phyloP scores from a whole-genome alignment of 30 jellyfish, hydroid and myxozoan genomes.

The Aurelia sp. region DNA sequence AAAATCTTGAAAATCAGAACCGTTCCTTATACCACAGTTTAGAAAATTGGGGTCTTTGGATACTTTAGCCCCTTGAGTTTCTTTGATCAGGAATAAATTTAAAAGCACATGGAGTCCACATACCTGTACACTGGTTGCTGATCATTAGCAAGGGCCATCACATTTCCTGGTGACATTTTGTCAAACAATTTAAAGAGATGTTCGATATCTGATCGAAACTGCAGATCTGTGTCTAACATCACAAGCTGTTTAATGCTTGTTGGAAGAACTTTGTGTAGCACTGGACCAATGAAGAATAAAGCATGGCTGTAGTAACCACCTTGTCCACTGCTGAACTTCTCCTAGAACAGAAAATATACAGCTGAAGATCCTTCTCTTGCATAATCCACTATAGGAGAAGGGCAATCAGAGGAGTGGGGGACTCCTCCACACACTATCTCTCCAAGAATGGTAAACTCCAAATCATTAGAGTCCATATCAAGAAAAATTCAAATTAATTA shows the following conservation, averaged over 20 bases:
- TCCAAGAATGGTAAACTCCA: too few species aligned
- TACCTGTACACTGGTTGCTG: slow-evolving; percentile 90
- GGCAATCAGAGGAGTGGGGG: too few species aligned
- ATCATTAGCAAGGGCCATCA: slow-evolving; percentile 92
- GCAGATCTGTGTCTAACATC: slow-evolving; percentile 88
- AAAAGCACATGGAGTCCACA: not conserved
- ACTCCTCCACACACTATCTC: too few species aligned
- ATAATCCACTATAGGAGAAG: too few species aligned
- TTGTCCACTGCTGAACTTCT: slow-evolving; percentile 70
- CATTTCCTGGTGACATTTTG: slow-evolving; percentile 53
- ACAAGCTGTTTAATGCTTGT: slow-evolving; percentile 31
- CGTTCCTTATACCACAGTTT: too few species aligned
- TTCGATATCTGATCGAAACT: slow-evolving; percentile 68
- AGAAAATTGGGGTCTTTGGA: too few species aligned
- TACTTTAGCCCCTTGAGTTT: too few species aligned
- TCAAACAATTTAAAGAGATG: slow-evolving; percentile 64
- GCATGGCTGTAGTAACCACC: slow-evolving; percentile 80
- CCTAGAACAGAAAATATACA: slow-evolving; percentile 41
- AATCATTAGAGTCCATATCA: too few species aligned
- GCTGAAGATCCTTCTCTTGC: not conserved
- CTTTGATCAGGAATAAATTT: too few species aligned
- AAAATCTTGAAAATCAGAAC: too few species aligned
- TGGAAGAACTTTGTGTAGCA: slow-evolving; percentile 79
- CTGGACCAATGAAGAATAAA: slow-evolving; percentile 75
- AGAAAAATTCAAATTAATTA: too few species aligned